Evolutionary conservation across 2,113 vertebrate genomes (phyloP).

Genomic region (Nothocercus nigrocapillus): DNA sequence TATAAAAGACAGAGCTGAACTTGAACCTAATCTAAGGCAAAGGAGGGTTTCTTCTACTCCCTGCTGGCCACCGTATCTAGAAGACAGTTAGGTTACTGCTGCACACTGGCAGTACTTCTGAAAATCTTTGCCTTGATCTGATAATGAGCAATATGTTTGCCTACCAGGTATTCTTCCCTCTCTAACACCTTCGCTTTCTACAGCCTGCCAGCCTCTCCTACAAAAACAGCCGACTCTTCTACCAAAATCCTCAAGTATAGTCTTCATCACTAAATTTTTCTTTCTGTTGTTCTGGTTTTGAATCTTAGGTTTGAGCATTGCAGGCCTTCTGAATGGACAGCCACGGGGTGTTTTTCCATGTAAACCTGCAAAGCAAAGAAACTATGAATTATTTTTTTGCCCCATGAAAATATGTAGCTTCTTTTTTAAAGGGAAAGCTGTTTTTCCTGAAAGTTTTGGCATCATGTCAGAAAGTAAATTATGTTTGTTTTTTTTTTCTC

Average conservation of each 20-base stretch:
- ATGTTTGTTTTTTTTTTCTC: background rate
- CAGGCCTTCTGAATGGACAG: background rate
- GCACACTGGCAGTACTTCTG: background rate
- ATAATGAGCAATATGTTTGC: background rate
- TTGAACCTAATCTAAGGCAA: background rate
- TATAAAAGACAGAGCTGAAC: background rate
- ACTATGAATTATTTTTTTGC: background rate
- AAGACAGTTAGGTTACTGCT: background rate
- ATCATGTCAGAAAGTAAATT: background rate
- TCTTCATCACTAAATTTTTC: slow-evolving; percentile 19
- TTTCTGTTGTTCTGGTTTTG: background rate
- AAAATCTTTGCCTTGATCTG: background rate
- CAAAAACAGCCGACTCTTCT: background rate
- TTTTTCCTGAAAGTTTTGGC: background rate
- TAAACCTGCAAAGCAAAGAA: background rate
- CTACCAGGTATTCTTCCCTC: background rate
- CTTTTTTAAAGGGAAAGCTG: background rate
- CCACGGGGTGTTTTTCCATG: background rate
- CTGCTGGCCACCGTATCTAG: background rate
- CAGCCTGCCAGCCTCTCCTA: background rate
- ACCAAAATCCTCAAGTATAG: slow-evolving; percentile 13
- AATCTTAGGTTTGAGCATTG: background rate
- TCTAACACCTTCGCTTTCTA: background rate
- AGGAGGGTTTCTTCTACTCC: background rate
- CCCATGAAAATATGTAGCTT: background rate